A percentile compares a stretch with the other conserved stretches of the same genome.
These are phyloP conservation scores for Dissostichus mawsoni DNA, from an alignment of 2,113 vertebrate species.

Conservation along the genomic window DNA sequence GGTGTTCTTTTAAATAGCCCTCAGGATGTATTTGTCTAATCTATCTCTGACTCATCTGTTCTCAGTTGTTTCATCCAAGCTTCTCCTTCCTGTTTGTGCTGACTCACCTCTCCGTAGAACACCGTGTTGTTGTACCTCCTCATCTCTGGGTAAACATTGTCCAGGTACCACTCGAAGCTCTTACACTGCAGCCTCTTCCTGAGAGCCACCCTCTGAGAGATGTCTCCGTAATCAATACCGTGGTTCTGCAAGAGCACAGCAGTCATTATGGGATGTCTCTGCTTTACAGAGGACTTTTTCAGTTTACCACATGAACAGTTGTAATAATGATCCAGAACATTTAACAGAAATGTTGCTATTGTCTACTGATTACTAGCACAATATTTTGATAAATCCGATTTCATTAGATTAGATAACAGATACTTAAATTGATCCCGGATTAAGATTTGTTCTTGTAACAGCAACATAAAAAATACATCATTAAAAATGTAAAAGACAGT, in stretches of 20 bases:
- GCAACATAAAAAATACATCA: too few relatives aligned
- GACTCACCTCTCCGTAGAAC: conserved; percentile 95
- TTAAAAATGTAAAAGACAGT: too few relatives aligned
- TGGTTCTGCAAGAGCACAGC: conserved; percentile 87
- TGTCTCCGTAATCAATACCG: conserved; percentile 96
- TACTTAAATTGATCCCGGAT: too few relatives aligned
- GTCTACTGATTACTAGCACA: not conserved
- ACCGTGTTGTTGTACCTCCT: conserved; percentile 94
- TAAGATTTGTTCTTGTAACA: too few relatives aligned
- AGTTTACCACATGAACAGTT: not conserved
- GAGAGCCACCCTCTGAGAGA: conserved; percentile 90
- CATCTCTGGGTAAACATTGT: conserved; percentile 98
- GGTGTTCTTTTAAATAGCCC: not conserved
- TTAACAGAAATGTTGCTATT: not conserved
- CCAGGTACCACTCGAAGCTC: conserved; percentile 97
- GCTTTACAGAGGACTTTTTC: not conserved
- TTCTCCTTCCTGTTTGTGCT: not conserved
- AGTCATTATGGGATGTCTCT: not conserved
- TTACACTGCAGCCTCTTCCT: conserved; percentile 94
- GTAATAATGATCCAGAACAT: not conserved
- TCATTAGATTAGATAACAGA: too few relatives aligned
- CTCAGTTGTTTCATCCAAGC: not conserved
- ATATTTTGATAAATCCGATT: too few relatives aligned
- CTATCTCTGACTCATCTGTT: not conserved
- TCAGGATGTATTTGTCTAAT: not conserved